Evolutionary conservation across 2,888 invertebrate species (phyloP).

Genomic region (Ceratothoa steindachneri): DNA sequence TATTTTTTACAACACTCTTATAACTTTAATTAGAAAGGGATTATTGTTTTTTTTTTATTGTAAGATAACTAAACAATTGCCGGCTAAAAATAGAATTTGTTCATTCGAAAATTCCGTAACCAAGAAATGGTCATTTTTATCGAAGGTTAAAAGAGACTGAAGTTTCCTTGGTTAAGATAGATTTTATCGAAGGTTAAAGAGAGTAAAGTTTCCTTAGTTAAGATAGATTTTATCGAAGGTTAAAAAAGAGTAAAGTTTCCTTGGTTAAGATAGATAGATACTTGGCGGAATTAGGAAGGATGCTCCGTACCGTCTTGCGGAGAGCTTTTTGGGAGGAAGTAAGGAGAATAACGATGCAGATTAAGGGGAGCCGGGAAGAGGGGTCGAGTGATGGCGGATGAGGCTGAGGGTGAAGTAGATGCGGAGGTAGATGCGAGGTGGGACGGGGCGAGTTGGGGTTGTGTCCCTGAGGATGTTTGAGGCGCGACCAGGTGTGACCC

Average conservation of each 20-base stretch:
- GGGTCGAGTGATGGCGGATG: constrained; percentile 36
- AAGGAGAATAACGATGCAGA: constrained; percentile 43
- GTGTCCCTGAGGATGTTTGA: constrained; percentile 51
- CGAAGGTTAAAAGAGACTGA: too few relatives aligned
- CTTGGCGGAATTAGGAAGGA: constrained; percentile 6
- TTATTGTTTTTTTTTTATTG: too few relatives aligned
- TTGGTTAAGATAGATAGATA: background rate
- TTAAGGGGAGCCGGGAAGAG: constrained; percentile 39
- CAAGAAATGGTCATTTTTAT: too few relatives aligned
- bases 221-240: background rate
- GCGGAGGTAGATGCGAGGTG: constrained; percentile 49
- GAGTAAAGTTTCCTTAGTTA: background rate
- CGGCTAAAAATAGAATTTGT: too few relatives aligned
- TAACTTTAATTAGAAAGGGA: too few relatives aligned
- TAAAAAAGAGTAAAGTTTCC: too few relatives aligned
- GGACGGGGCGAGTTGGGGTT: constrained; percentile 49
- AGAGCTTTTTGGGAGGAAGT: constrained; percentile 45
- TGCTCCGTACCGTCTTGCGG: constrained; percentile 40
- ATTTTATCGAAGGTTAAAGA: background rate
- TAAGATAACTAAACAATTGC: too few relatives aligned
- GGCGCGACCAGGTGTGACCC: constrained; percentile 49
- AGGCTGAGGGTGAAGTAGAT: constrained; percentile 31
- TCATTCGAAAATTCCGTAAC: too few relatives aligned
- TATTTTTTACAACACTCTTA: too few relatives aligned
- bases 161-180: too few relatives aligned